Base-by-base conservation (phyloP, 1,140 invertebrate species). In the Drusus annulatus region DNA sequence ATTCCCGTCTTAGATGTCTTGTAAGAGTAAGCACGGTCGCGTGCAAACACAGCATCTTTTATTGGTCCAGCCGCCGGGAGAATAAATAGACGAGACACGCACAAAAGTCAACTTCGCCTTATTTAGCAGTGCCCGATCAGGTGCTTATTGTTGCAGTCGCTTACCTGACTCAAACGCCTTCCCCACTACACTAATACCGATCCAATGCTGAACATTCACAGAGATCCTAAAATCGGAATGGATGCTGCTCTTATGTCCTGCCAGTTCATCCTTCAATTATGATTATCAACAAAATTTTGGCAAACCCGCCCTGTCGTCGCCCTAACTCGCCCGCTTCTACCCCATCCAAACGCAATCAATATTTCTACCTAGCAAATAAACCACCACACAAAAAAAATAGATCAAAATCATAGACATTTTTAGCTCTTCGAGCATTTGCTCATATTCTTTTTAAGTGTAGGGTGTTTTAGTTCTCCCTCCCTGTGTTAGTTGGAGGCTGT, bases 231-330 rank as follows among this genome's bases (percentile, higher is more conserved):
- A 71, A 71, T 71, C 68, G 50, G 54, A 71, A 71, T 51, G 68
- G 68, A 71, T 71, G 68, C 68, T 71, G 68, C 62, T 25, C 36
- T 36, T 36, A 36, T 36, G 31, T 7, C 31, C 31, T 36, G 10
- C 36, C 36, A 50, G 45, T 56, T 58, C 52, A 75, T 75, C 71
- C 54, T 75, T 56, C 71, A 75, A 58, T 75, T 58, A 58, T 56
- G 51, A 75, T 75, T 75, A 75, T 60, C 54, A 75, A 75, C 71
- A 75, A 75, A 75, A 75, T 75, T 75, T 75, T 13, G 71, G 23
- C 15, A 75, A 71, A 71, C 28, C 71, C 71, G 71, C 71, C 71
- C 71, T 75, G 71, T 75, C 71, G 71, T 75, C 71, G 71, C 71
- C 71, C 71, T 28, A 31, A 31, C 71, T 31, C 15, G 6, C 58